phyloP scores from a whole-genome alignment of 2,113 vertebrate genomes.

The Oostethus manadensis region DNA sequence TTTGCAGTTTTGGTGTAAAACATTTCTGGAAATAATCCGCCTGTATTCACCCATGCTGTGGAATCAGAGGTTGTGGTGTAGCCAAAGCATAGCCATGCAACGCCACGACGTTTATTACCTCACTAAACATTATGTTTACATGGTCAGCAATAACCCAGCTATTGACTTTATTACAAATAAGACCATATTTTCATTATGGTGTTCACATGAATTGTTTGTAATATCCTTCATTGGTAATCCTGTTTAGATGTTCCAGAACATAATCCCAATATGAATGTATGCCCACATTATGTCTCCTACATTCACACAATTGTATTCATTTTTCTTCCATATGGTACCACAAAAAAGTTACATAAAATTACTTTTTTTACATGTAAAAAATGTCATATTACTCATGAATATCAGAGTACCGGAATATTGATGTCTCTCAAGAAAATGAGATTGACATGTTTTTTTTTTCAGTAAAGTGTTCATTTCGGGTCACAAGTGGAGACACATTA shows the following conservation, averaged over 20 bases:
- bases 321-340: not conserved
- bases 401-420: too few species aligned
- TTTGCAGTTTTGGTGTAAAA: not conserved
- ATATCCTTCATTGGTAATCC: not conserved
- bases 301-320: not conserved
- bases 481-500: not conserved
- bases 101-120: not conserved
- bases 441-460: too few species aligned
- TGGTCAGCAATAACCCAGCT: not conserved
- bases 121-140: slow-evolving; percentile 1
- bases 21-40: too few species aligned
- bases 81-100: not conserved
- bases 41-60: not conserved
- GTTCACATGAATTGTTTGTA: not conserved
- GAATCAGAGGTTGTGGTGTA: not conserved
- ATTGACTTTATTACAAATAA: not conserved
- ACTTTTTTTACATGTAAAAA: too few species aligned
- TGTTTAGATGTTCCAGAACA: not conserved
- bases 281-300: not conserved
- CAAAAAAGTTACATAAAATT: too few species aligned
- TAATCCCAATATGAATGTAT: not conserved
- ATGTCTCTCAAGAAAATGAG: too few species aligned
- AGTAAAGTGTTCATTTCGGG: too few species aligned
- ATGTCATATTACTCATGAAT: too few species aligned
- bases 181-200: not conserved